phyloP scores from a whole-genome alignment of 2,113 vertebrate species.

The Macquaria australasica region DNA sequence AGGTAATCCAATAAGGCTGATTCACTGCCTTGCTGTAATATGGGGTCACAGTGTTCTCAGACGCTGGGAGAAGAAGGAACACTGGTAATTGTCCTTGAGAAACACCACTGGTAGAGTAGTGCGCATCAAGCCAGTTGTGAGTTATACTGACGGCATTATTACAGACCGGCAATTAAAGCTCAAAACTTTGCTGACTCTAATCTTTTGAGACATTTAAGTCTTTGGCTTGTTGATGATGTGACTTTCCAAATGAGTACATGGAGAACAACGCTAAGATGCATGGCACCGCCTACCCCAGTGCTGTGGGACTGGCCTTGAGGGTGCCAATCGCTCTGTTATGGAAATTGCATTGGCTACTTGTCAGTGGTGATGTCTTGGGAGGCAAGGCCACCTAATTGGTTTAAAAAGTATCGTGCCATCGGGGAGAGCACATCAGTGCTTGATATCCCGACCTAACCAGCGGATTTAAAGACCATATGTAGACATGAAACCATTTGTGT shows the following conservation, averaged over 20 bases:
- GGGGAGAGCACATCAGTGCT: constrained; percentile 52
- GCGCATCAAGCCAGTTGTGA: constrained; percentile 46
- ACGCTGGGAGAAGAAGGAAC: constrained; percentile 39
- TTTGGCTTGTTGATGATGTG: constrained; percentile 54
- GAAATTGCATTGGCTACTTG: constrained; percentile 78
- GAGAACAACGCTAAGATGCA: constrained; percentile 56
- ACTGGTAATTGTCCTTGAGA: constrained; percentile 76
- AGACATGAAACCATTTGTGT: background rate
- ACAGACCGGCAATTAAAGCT: constrained; percentile 43
- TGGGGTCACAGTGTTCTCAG: constrained; percentile 61
- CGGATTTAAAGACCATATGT: constrained; percentile 39
- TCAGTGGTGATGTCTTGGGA: constrained; percentile 66
- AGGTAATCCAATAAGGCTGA: constrained; percentile 80
- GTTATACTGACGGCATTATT: constrained; percentile 55
- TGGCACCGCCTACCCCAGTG: constrained; percentile 30
- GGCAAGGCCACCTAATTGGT: constrained; percentile 72
- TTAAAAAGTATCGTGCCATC: constrained; percentile 71
- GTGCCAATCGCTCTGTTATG: constrained; percentile 70
- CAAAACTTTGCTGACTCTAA: constrained; percentile 59
- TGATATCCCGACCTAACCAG: constrained; percentile 27
- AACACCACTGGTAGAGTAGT: constrained; percentile 36
- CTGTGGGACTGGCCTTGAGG: constrained; percentile 54
- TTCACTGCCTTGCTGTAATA: constrained; percentile 70
- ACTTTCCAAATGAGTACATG: constrained; percentile 60
- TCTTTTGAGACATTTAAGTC: constrained; percentile 47